A percentile compares a stretch with the other conserved stretches of the same genome.
Conservation (phyloP, 2,113 vertebrate genomes). For the Ascaphus truei region DNA sequence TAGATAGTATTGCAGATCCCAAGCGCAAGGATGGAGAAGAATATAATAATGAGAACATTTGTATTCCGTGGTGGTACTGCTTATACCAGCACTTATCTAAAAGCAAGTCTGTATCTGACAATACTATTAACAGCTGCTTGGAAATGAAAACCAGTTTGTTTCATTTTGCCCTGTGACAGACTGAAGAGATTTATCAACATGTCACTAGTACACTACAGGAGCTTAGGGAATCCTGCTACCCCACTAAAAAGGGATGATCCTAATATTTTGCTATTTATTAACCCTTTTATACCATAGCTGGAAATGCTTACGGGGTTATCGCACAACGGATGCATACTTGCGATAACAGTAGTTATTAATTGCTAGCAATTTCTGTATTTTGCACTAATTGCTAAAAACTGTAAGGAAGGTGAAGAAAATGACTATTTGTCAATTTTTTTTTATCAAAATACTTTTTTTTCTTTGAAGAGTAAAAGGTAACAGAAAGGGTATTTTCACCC, state of each 20-base stretch:
- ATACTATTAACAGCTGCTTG: conserved; percentile 38
- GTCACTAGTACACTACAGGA: not conserved
- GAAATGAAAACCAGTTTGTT: conserved; percentile 51
- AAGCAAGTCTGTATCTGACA: conserved; percentile 48
- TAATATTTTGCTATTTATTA: not conserved
- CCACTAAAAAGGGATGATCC: not conserved
- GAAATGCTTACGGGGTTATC: no score
- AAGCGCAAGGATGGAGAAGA: conserved; percentile 7
- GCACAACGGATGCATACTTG: no score
- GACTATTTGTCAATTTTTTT: no score
- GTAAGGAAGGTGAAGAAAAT: no score
- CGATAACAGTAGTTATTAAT: no score
- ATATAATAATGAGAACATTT: conserved; percentile 46
- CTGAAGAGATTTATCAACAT: conserved; percentile 34
- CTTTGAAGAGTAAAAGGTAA: no score
- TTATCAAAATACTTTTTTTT: not conserved
- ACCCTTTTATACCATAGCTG: no score
- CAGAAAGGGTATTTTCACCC: no score
- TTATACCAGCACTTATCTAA: conserved; percentile 42
- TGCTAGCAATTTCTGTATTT: no score
- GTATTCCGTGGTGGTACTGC: conserved; percentile 48
- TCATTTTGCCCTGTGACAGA: conserved; percentile 48
- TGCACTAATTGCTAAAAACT: no score
- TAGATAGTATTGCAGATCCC: not conserved
- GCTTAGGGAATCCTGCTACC: not conserved